Evolutionary conservation across 2,113 vertebrate species (phyloP), one percentile per base, ranked within the genome.

Genomic region (Puffinus mauretanicus): DNA sequence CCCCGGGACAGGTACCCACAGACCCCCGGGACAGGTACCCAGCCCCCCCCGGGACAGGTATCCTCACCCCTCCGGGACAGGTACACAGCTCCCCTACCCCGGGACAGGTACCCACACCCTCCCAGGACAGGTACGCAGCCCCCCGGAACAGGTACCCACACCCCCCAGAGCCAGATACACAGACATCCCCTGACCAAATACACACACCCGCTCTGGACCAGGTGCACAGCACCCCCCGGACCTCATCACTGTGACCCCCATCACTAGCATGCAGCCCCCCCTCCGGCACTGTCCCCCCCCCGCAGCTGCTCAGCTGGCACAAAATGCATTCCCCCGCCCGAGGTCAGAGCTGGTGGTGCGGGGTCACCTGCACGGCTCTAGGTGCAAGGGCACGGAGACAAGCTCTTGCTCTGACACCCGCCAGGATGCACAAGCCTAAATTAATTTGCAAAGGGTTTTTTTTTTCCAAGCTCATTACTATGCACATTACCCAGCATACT

Each of bases 281-380:
- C 30, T 40, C 40, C 42, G 18, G 49, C 4, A 0, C 40, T 18
- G 47, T 20, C 3, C 38, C 34, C 4, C 1, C 11, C 60, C 51
- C 17, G 26, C 61, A 25, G 40, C 22, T 16, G 32, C 34, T 44
- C 36, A 3, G 29, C 42, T 27, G 71, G 38, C 67, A 54, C 47
- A 11, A 40, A 36, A 18, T 2, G 1, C 2, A 5, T 30, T 21
- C 20, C 16, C 18, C 47, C 29, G 9, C 51, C 72, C 6, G 6
- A 6, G 46, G 11, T 4, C 25, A 0, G 65, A 2, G 11, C 49
- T 5, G 2, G 54, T 1, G 8, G 29, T 8, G 42, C 62, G 19
- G 69, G 49, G 5, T 64, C 70, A 15, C 55, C 64, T 8, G n/a
- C 65, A 11, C 2, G 2, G 78, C 73, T 55, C 44, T 16, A 16